Evolutionary conservation across 2,888 invertebrate species (phyloP).

Genomic region (Hyposoter dolosus): DNA sequence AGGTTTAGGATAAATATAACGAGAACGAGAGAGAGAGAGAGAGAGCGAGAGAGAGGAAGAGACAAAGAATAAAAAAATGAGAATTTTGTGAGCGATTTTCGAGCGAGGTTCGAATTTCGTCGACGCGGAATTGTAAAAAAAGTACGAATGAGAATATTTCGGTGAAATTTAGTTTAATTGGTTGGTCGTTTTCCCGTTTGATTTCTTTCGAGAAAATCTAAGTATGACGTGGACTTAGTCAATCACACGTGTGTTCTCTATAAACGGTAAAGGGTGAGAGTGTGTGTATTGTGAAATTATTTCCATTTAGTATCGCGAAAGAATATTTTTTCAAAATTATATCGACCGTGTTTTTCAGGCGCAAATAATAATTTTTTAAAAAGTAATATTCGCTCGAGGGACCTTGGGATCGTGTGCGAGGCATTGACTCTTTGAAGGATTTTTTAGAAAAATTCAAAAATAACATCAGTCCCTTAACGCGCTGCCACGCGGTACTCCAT

Average conservation of each 20-base stretch:
- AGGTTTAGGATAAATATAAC: constrained; percentile 83
- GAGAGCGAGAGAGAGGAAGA: constrained; percentile 61
- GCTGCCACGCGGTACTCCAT: constrained; percentile 55
- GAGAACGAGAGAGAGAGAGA: constrained; percentile 38
- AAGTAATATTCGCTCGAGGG: constrained; percentile 69
- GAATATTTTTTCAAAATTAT: constrained; percentile 69
- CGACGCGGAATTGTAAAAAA: constrained; percentile 70
- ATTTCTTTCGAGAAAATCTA: constrained; percentile 37
- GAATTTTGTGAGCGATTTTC: constrained; percentile 54
- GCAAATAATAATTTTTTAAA: constrained; percentile 4
- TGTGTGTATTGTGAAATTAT: constrained; percentile 58
- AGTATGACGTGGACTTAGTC: constrained; percentile 53
- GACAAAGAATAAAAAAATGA: constrained; percentile 69
- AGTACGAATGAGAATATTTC: constrained; percentile 65
- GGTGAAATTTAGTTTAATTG: neutral
- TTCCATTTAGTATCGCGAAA: constrained; percentile 82
- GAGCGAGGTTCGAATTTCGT: constrained; percentile 58
- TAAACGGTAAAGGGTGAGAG: constrained; percentile 58
- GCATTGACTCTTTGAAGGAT: constrained; percentile 48
- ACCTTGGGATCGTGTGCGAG: constrained; percentile 67
- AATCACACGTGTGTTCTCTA: constrained; percentile 34
- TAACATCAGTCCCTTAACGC: constrained; percentile 39
- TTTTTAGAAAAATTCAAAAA: constrained; percentile 29
- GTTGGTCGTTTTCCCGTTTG: neutral
- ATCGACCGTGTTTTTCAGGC: constrained; percentile 40